A percentile compares a stretch with the other conserved stretches of the same genome.
Conservation (phyloP, 2,888 invertebrate species). For the Salticus scenicus region DNA sequence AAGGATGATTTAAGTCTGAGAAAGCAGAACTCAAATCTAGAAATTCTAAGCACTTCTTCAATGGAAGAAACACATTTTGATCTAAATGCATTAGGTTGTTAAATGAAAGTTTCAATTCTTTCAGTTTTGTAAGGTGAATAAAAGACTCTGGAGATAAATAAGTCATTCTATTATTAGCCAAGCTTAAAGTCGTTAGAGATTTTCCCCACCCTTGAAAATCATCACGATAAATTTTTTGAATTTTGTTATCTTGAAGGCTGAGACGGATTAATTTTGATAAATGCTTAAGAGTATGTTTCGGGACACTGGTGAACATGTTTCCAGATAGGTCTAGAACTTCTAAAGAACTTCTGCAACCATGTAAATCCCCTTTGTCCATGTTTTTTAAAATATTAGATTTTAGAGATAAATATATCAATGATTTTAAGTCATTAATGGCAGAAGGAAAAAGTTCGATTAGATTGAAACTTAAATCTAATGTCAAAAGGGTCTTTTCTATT, state of each 20-base stretch:
- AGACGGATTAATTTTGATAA: slow-evolving; percentile 63
- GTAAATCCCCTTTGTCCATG: slow-evolving; percentile 84
- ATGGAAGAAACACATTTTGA: slow-evolving; percentile 65
- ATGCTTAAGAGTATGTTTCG: slow-evolving; percentile 61
- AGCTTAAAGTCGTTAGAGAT: slow-evolving; percentile 88
- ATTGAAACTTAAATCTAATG: slow-evolving; percentile 78
- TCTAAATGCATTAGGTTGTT: slow-evolving; percentile 72
- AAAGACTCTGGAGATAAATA: slow-evolving; percentile 89
- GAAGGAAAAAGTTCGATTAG: slow-evolving; percentile 80
- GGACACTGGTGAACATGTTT: slow-evolving; percentile 70
- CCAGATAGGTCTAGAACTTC: slow-evolving; percentile 71
- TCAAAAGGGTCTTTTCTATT: slow-evolving; percentile 77
- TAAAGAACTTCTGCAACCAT: slow-evolving; percentile 46
- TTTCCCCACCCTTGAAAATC: slow-evolving; percentile 88
- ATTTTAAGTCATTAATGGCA: slow-evolving; percentile 48
- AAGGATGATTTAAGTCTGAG: slow-evolving; percentile 61
- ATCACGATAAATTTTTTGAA: slow-evolving; percentile 75
- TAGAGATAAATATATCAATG: slow-evolving; percentile 81
- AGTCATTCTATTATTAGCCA: slow-evolving; percentile 92
- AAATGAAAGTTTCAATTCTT: slow-evolving; percentile 74
- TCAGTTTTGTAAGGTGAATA: slow-evolving; percentile 81
- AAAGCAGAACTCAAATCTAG: slow-evolving; percentile 87
- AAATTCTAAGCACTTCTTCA: slow-evolving; percentile 82
- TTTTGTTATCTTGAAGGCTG: slow-evolving; percentile 71
- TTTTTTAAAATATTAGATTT: slow-evolving; percentile 84